These are phyloP conservation scores for Kryptopterus vitreolus DNA, from an alignment of 2,797 vertebrate species.

Conservation along the genomic window DNA sequence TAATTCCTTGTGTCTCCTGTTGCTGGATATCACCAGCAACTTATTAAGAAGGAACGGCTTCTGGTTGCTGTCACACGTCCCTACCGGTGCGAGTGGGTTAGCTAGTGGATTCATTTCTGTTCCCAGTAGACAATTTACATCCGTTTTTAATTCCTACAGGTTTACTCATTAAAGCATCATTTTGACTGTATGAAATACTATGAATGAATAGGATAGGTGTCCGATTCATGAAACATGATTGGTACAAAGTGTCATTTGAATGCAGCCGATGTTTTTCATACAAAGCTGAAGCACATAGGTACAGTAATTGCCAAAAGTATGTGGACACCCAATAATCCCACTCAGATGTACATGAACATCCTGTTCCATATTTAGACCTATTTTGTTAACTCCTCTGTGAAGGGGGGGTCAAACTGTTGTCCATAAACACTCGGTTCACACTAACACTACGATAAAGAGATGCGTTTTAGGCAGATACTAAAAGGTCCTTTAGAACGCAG, in stretches of 20 bases:
- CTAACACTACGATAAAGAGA: background rate
- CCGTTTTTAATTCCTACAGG: background rate
- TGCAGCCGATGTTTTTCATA: background rate
- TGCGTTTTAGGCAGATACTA: constrained; percentile 1
- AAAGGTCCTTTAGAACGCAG: constrained; percentile 19
- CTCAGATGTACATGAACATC: background rate
- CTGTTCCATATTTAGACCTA: background rate
- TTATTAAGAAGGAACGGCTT: background rate
- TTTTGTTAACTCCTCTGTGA: background rate
- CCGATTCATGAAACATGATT: background rate
- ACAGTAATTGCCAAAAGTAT: background rate
- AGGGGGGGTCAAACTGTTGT: background rate
- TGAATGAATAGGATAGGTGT: background rate
- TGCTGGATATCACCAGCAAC: background rate
- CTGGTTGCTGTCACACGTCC: background rate
- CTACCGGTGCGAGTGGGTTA: background rate
- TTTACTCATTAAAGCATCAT: background rate
- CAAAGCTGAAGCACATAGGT: background rate
- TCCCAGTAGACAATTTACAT: background rate
- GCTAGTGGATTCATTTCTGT: background rate
- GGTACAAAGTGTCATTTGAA: background rate
- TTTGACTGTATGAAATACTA: background rate
- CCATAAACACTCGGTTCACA: no score
- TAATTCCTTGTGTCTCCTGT: background rate
- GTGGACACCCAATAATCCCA: background rate